Base-by-base conservation (phyloP, 2,113 vertebrate genomes). In the Dolichotis patagonum region DNA sequence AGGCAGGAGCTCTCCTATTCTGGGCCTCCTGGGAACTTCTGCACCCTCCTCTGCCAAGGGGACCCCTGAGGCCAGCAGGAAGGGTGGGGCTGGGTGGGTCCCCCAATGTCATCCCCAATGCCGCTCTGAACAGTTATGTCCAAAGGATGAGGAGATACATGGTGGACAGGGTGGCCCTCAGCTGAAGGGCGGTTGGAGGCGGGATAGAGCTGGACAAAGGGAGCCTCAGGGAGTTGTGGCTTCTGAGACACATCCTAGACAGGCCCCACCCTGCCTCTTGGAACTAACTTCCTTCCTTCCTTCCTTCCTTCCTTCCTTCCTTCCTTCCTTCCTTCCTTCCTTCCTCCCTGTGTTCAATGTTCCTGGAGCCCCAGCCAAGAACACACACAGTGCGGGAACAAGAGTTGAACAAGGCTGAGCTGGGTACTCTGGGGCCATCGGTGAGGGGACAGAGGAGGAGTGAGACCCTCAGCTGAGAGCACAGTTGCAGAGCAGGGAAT, bases 81-180 rank as follows among this genome's bases (percentile, higher is more conserved):
- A 38, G 20, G 56, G 58, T 49, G 14, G 32, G 14, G 5, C 14
- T 3, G 0, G 0, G 62, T 30, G 60, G 7, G 19, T 10, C 43
- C 43, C 82, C 83, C 6, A 4, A 22, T 17, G 69, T 16, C 14
- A 16, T 5, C 7, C 38, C 78, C 3, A 1, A 10, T 0, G 52
- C 60, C 16, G 0, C 52, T 49, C 26, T 28, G n/a, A 67, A 63
- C 58, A 54, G 17, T 14, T 14, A 30, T 9, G 22, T 26, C 80
- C 43, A 1, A 1, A 7, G 24, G 5, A 12, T 7, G 11, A n/a
- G 71, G n/a, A 90, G 65, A 19, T 16, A 0, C 0, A 7, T 38
- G 11, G 58, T 41, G 16, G 20, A 1, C n/a, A 32, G 73, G 22
- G 73, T 14, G 62, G 49, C 62, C 35, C 52, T 30, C 7, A 22